Conservation (phyloP, 2,113 vertebrate genomes). For the Eonycteris spelaea region DNA sequence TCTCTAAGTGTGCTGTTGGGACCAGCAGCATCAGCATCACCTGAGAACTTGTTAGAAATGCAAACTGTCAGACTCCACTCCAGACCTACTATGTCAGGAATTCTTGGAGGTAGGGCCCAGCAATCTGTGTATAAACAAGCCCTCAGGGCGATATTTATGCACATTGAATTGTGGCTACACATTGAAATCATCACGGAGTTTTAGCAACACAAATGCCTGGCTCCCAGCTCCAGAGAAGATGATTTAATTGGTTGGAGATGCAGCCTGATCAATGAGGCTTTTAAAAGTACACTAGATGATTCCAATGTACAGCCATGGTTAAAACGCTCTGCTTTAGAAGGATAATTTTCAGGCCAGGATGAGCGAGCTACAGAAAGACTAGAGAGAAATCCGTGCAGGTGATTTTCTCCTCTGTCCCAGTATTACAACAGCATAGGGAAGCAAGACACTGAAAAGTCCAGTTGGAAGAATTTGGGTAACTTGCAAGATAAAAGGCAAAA, state of each 20-base stretch:
- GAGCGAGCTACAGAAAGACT: not conserved
- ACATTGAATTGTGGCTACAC: not conserved
- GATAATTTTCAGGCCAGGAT: not conserved
- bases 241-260: too few species aligned
- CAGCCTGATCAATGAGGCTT: not conserved
- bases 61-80: too few species aligned
- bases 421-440: not conserved
- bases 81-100: too few species aligned
- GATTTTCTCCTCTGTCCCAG: not conserved
- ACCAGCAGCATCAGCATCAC: not conserved
- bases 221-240: not conserved
- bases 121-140: too few species aligned
- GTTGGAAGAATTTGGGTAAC: not conserved
- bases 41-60: not conserved
- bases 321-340: not conserved
- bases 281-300: not conserved
- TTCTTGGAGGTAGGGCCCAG: too few species aligned
- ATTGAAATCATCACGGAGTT: not conserved
- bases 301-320: not conserved
- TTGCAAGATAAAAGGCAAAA: not conserved
- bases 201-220: not conserved
- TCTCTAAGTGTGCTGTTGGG: not conserved
- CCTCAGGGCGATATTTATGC: not conserved
- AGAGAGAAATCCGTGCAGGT: not conserved
- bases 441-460: not conserved